Conservation (phyloP, 2,888 invertebrate genomes). For the Phragmatobia fuliginosa region DNA sequence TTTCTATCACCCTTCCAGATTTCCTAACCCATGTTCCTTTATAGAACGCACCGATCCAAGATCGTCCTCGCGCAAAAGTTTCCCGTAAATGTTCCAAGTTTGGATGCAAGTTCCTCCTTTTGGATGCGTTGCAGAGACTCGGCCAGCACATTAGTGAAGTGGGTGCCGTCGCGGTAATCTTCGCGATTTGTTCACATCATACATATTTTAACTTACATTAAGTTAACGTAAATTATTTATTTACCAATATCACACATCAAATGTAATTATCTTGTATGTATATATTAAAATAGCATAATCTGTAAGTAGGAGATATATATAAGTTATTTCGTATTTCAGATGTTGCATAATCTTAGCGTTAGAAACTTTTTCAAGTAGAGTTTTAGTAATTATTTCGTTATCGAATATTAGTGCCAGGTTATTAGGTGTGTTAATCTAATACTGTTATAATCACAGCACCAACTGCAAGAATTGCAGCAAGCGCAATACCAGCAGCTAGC, state of each 20-base stretch:
- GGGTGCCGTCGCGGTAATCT: conserved; percentile 64
- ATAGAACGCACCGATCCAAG: conserved; percentile 88
- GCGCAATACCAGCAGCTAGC: conserved; percentile 58
- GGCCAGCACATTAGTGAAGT: conserved; percentile 71
- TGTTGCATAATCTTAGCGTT: neutral
- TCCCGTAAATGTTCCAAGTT: conserved; percentile 93
- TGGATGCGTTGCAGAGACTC: conserved; percentile 77
- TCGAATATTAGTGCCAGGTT: neutral
- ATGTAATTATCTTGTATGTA: neutral
- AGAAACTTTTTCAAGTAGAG: neutral
- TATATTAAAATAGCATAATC: neutral
- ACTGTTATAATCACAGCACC: conserved; percentile 55
- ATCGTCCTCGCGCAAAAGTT: conserved; percentile 94
- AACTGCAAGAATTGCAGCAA: conserved; percentile 69
- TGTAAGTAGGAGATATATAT: neutral
- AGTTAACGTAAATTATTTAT: neutral
- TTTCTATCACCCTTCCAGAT: neutral
- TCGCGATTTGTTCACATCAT: conserved; percentile 43
- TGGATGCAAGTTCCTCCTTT: conserved; percentile 87
- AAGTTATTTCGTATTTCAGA: neutral
- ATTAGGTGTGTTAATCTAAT: neutral
- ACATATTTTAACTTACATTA: conserved; percentile 5
- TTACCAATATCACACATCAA: neutral
- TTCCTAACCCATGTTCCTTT: conserved; percentile 22
- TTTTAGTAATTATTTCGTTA: neutral